Evolutionary conservation across 2,113 vertebrate genomes (phyloP).

Genomic region (Meriones unguiculatus): DNA sequence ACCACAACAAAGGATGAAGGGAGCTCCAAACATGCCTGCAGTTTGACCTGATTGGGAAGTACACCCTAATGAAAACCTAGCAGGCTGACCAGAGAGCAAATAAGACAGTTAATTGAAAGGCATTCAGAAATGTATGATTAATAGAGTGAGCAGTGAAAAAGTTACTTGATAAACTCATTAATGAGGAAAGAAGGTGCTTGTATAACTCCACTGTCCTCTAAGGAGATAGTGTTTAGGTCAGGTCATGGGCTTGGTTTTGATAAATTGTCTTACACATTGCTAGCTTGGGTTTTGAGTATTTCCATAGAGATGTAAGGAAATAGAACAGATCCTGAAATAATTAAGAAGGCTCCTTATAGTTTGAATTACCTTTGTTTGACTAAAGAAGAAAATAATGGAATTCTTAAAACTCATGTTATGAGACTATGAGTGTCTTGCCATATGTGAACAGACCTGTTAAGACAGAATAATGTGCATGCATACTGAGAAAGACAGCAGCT

Average conservation of each 20-base stretch:
- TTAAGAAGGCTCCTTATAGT: not conserved
- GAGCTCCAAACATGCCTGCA: not conserved
- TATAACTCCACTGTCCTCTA: not conserved
- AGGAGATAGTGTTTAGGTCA: not conserved
- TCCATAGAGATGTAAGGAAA: not conserved
- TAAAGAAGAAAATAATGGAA: not conserved
- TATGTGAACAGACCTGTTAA: not conserved
- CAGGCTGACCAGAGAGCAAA: not conserved
- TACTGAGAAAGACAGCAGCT: not conserved
- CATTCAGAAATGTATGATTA: constrained; percentile 10
- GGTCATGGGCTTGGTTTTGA: not conserved
- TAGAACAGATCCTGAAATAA: not conserved
- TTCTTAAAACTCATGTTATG: not conserved
- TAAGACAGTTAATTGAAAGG: constrained; percentile 1
- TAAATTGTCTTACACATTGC: not conserved
- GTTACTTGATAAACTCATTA: constrained; percentile 6
- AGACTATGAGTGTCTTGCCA: not conserved
- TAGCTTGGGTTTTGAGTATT: not conserved
- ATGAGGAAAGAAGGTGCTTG: not conserved
- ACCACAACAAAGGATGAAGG: not conserved
- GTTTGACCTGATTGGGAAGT: not conserved
- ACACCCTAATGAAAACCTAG: not conserved
- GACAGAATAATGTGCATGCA: not conserved
- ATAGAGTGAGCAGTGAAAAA: not conserved
- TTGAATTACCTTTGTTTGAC: not conserved